Conservation (phyloP, 2,888 invertebrate genomes). For the Monopis laevigella region DNA sequence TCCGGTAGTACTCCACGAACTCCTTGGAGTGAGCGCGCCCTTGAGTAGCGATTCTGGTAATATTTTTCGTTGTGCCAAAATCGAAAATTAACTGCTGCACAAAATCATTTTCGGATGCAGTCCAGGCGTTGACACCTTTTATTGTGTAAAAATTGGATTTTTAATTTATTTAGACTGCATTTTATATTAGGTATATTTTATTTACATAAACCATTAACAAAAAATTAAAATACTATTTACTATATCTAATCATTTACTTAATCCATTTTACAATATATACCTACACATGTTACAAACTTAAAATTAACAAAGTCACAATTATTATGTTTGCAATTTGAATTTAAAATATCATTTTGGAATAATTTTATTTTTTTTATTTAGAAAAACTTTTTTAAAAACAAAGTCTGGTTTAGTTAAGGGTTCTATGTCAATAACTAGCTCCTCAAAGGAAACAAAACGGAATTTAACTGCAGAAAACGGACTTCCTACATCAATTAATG, state of each 20-base stretch:
- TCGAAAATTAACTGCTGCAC: slow-evolving; percentile 92
- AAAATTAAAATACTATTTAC: not conserved
- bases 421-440: slow-evolving; percentile 66
- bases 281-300: too few relatives aligned
- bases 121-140: slow-evolving; percentile 92
- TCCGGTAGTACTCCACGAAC: slow-evolving; percentile 92
- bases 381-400: slow-evolving; percentile 20
- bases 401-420: slow-evolving; percentile 23
- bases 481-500: slow-evolving; percentile 28
- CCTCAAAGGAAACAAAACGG: slow-evolving; percentile 64
- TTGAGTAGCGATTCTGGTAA: slow-evolving; percentile 89
- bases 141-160: not conserved
- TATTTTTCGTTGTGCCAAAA: slow-evolving; percentile 86
- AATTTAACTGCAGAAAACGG: slow-evolving; percentile 40
- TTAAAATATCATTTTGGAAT: too few relatives aligned
- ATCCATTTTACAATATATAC: too few relatives aligned
- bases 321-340: not conserved
- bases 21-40: slow-evolving; percentile 91
- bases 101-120: slow-evolving; percentile 89
- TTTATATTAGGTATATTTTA: too few relatives aligned
- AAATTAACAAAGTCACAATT: not conserved
- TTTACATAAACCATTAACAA: not conserved
- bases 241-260: not conserved
- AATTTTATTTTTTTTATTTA: too few relatives aligned
- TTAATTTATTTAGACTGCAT: too few relatives aligned